Base-by-base conservation (phyloP, 2,797 vertebrate species). In the Cossypha polioptera region DNA sequence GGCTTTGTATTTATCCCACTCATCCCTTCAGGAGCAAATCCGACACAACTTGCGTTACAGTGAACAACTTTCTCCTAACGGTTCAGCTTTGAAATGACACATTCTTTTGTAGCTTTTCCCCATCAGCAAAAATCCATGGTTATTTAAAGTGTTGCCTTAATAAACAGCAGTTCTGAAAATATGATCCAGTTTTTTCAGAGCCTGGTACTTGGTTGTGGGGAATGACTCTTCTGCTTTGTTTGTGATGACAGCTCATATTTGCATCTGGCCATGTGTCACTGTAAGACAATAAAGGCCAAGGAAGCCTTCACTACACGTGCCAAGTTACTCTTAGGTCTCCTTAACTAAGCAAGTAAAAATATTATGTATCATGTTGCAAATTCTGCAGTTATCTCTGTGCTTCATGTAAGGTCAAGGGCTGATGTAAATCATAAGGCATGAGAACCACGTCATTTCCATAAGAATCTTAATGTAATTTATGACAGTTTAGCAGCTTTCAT, bases 281-380 rank as follows among this genome's bases (percentile, higher is more conserved):
- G 17, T 26, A 58, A 36, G 54, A 95, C 62, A 90, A 88, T 38
- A 95, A 96, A 92, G 77, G 31, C 85, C 72, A 65, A 79, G 78
- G 61, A 71, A 78, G n/a, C 28, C 62, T 81, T 88, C 62, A 13
- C 21, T 62, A 6, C 2, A 12, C 58, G 28, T 43, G 61, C 87
- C 72, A 74, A 90, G 38, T 57, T 87, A 57, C n/a, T 86, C 57
- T 84, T 84, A 58, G n/a, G 43, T 63, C 3, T 69, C 57, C 67
- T 63, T 79, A 42, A 83, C 80, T 85, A 72, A 94, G 28, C 53
- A 83, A 80, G 72, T 88, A 29, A 89, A 89, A 88, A 31, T 65
- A 67, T 22, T 69, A 14, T 3, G 13, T n/a, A 51, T 67, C 15
- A 0, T 72, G n/a, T 73, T n/a, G 4, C 36, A 68, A 61, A 66